Conservation (phyloP, 2,113 vertebrate species). For the Neoarius graeffei region DNA sequence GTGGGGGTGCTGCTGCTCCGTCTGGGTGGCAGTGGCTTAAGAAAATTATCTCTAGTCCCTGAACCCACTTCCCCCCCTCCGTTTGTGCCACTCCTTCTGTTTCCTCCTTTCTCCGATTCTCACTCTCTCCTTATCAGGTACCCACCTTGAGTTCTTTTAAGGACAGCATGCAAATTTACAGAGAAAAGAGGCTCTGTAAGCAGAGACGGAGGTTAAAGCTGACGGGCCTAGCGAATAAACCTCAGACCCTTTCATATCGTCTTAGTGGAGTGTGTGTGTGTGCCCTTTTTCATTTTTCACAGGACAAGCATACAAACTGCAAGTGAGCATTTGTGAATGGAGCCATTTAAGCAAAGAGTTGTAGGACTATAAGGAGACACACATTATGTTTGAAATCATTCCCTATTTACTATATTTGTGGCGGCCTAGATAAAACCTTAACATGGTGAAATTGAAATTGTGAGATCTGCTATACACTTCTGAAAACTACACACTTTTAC, state of each 20-base stretch:
- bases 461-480: background rate
- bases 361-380: background rate
- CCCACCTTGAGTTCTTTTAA: conserved; percentile 57
- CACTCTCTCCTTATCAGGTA: conserved; percentile 63
- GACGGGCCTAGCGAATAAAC: conserved; percentile 50
- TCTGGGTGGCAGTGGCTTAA: conserved; percentile 50
- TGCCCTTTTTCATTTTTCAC: background rate
- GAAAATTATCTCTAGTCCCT: conserved; percentile 47
- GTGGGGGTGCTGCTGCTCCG: conserved; percentile 35
- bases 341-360: background rate
- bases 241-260: conserved; percentile 45
- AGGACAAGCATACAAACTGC: background rate
- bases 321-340: conserved; percentile 3
- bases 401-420: background rate
- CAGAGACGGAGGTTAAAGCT: conserved; percentile 44
- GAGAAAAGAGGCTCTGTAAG: conserved; percentile 41
- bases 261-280: conserved; percentile 13
- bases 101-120: conserved; percentile 43
- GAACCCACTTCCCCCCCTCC: conserved; percentile 26
- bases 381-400: background rate
- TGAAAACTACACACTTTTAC: background rate
- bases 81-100: conserved; percentile 22
- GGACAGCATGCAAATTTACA: conserved; percentile 43
- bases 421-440: background rate
- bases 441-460: background rate